These are phyloP conservation scores for Upupa epops DNA, from an alignment of 2,113 vertebrate genomes.

Conservation along the genomic window DNA sequence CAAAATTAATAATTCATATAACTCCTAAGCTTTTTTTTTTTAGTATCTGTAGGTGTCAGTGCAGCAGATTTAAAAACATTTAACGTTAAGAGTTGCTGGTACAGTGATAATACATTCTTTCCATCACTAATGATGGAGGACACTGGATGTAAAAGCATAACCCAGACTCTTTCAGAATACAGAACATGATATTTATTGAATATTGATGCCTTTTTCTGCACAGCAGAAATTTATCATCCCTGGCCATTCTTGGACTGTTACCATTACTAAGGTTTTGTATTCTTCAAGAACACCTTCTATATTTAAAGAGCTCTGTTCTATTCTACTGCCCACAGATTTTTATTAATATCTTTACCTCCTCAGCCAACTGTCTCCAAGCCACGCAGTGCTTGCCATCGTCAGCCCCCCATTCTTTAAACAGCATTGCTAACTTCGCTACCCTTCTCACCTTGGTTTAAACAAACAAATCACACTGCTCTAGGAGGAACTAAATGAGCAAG, in stretches of 20 bases:
- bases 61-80: constrained; percentile 44
- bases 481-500: neutral
- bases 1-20: constrained; percentile 41
- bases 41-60: constrained; percentile 32
- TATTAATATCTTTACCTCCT: constrained; percentile 53
- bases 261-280: constrained; percentile 23
- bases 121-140: constrained; percentile 46
- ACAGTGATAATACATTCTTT: constrained; percentile 28
- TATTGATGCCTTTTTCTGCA: constrained; percentile 41
- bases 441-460: constrained; percentile 3
- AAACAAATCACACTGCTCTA: constrained; percentile 1
- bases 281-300: constrained; percentile 35
- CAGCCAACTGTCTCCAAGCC: neutral
- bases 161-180: constrained; percentile 29
- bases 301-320: constrained; percentile 30
- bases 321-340: constrained; percentile 34
- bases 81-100: constrained; percentile 35
- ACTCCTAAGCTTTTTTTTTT: constrained; percentile 17
- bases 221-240: constrained; percentile 41
- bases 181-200: constrained; percentile 60
- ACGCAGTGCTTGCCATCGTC: neutral
- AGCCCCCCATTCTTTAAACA: neutral
- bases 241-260: neutral
- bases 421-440: neutral
- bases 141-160: constrained; percentile 34